A percentile compares a stretch with the other conserved stretches of the same genome.
Evolutionary conservation across 2,888 invertebrate genomes (phyloP).

Genomic region (Sinohyriopsis cumingii): DNA sequence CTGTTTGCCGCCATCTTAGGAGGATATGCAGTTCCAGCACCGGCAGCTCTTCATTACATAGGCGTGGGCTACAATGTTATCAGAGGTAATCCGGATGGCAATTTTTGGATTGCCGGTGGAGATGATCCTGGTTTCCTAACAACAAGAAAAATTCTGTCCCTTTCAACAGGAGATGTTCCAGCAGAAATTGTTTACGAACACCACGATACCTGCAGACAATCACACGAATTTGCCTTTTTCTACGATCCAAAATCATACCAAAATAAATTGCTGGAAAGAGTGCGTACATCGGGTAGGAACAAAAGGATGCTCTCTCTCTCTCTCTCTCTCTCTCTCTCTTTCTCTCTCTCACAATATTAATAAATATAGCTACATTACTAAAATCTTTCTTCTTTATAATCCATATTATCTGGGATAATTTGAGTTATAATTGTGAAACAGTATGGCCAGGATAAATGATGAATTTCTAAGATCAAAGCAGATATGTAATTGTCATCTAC

Average conservation of each 20-base stretch:
- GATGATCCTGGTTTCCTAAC: slow-evolving; percentile 36
- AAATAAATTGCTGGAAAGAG: slow-evolving; percentile 28
- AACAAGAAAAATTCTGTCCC: slow-evolving; percentile 27
- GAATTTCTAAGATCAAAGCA: no score
- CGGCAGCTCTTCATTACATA: slow-evolving; percentile 36
- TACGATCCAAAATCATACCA: slow-evolving; percentile 33
- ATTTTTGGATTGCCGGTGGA: slow-evolving; percentile 36
- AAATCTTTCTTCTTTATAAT: no score
- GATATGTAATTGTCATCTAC: no score
- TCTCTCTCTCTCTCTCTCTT: slow-evolving; percentile 3
- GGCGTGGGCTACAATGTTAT: slow-evolving; percentile 37
- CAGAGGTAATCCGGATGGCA: slow-evolving; percentile 34
- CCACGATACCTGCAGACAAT: slow-evolving; percentile 31
- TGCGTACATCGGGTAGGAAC: slow-evolving; percentile 21
- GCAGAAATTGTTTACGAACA: slow-evolving; percentile 31
- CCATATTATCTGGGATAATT: no score
- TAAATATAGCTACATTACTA: no score
- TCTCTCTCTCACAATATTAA: no score
- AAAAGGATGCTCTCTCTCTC: not conserved
- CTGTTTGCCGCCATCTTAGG: slow-evolving; percentile 18
- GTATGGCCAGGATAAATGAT: no score
- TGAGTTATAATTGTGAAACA: no score
- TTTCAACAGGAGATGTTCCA: slow-evolving; percentile 22
- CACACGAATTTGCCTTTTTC: slow-evolving; percentile 32
- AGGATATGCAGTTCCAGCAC: slow-evolving; percentile 22